phyloP scores from a whole-genome alignment of 1,140 invertebrate species.

The Bombus turneri region DNA sequence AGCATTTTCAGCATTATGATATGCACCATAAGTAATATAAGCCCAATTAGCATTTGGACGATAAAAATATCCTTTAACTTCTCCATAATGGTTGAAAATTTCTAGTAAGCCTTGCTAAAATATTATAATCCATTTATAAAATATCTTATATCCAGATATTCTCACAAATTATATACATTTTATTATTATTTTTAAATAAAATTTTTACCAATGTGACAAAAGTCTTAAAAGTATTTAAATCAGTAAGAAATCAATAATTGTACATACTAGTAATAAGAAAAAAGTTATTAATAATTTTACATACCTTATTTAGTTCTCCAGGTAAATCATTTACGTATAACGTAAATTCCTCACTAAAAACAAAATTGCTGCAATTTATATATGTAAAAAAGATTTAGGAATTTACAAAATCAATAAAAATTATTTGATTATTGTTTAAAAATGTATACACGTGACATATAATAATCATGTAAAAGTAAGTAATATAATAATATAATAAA shows the following conservation, averaged over 20 bases:
- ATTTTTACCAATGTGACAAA: background rate
- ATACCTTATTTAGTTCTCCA: constrained; percentile 72
- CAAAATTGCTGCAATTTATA: background rate
- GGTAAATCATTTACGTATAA: constrained; percentile 71
- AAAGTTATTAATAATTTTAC: constrained; percentile 17
- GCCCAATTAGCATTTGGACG: constrained; percentile 64
- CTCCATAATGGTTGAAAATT: constrained; percentile 73
- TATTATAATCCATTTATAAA: constrained; percentile 13
- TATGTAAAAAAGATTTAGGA: background rate
- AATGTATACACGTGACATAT: background rate
- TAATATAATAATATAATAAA: background rate
- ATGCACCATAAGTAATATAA: constrained; percentile 69
- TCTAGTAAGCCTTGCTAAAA: constrained; percentile 70
- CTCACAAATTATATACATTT: background rate
- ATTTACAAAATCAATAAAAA: background rate
- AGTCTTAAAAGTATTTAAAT: background rate
- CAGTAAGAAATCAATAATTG: background rate
- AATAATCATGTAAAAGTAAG: background rate
- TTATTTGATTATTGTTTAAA: background rate
- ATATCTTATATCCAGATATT: background rate
- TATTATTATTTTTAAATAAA: constrained; percentile 1
- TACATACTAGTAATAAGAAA: background rate
- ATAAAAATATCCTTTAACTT: constrained; percentile 60
- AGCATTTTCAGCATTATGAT: constrained; percentile 71
- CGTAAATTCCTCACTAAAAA: constrained; percentile 42